A percentile compares a stretch with the other conserved stretches of the same genome.
These are phyloP conservation scores for Macrochelys suwanniensis DNA, from an alignment of 2,797 vertebrate genomes.

Conservation along the genomic window DNA sequence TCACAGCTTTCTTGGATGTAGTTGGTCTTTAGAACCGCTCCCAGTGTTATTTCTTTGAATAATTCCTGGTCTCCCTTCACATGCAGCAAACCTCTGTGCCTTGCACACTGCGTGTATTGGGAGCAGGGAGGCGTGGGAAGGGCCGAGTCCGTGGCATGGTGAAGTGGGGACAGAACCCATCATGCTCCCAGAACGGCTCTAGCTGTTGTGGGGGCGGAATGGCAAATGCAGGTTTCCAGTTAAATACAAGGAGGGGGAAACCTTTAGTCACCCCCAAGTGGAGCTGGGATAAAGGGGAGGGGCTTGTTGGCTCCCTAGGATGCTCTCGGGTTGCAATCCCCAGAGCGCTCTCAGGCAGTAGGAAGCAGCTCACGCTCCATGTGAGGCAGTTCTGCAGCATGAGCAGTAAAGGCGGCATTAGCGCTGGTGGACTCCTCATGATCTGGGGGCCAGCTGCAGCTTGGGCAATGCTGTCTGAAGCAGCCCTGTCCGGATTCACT, in stretches of 20 bases:
- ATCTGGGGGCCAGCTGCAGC: not conserved
- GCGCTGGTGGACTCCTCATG: not conserved
- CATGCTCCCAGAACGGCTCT: not conserved
- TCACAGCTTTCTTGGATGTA: not conserved
- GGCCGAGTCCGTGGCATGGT: not conserved
- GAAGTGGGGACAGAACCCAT: not conserved
- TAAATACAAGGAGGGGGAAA: not conserved
- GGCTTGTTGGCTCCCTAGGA: not conserved
- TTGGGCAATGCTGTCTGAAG: not conserved
- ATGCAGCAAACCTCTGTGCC: not conserved
- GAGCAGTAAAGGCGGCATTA: not conserved
- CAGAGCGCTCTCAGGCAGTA: not conserved
- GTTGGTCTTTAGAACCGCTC: not conserved
- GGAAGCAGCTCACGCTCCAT: not conserved
- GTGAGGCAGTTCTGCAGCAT: not conserved
- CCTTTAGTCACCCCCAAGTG: not conserved
- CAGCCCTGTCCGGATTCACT: conserved; percentile 16
- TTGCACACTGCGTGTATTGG: not conserved
- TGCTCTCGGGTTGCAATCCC: too few relatives aligned
- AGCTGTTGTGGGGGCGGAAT: not conserved
- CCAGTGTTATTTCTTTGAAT: not conserved
- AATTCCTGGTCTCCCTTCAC: not conserved
- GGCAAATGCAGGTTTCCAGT: not conserved
- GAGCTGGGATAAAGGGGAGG: not conserved
- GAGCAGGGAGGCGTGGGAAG: not conserved